phyloP scores from a whole-genome alignment of 2,113 vertebrate species.

The Psilopogon haemacephalus region DNA sequence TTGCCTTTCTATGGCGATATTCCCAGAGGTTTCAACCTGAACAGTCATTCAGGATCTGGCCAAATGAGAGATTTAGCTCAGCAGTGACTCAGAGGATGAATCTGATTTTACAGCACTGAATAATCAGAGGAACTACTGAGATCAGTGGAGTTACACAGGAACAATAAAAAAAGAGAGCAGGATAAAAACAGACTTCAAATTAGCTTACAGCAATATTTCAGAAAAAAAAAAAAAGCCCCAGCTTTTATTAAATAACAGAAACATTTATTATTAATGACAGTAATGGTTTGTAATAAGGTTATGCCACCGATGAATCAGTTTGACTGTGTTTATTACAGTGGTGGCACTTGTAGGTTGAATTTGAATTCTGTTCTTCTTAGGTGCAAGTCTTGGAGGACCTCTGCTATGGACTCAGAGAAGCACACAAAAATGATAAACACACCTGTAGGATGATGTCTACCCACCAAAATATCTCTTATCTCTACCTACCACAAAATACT shows the following conservation, averaged over 20 bases:
- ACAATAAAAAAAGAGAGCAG: not conserved
- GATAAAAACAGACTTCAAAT: not conserved
- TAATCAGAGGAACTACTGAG: not conserved
- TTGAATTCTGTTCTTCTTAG: not conserved
- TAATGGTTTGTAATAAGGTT: not conserved
- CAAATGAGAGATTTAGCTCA: constrained; percentile 23
- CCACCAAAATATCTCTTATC: not conserved
- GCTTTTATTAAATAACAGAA: not conserved
- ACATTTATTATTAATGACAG: not conserved
- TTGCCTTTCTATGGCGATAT: not conserved
- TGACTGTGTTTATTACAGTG: not conserved
- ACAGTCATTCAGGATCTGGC: constrained; percentile 26
- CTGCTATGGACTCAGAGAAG: not conserved
- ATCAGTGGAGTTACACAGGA: constrained; percentile 16
- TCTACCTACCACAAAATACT: not conserved
- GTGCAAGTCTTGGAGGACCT: not conserved
- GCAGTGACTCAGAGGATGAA: constrained; percentile 16
- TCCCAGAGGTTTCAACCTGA: constrained; percentile 27
- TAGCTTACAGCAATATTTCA: not conserved
- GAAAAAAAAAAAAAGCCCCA: not conserved
- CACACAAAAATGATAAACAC: not conserved
- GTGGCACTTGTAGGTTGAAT: not conserved
- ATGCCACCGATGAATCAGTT: not conserved
- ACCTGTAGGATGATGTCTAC: not conserved
- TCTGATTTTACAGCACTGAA: not conserved